phyloP scores from a whole-genome alignment of 2,113 vertebrate species.

The Penelope pileata region DNA sequence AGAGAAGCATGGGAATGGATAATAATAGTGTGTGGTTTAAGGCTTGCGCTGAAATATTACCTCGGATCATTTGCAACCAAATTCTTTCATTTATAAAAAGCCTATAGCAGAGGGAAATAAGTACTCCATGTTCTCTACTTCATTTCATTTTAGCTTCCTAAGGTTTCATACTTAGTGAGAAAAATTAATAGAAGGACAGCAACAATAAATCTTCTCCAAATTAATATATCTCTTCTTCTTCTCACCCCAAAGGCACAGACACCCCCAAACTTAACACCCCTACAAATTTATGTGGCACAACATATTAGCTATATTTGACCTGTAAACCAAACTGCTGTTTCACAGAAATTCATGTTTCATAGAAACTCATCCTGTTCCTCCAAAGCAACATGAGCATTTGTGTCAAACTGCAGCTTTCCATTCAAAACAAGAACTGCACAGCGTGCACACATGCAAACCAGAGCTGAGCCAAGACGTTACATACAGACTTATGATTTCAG shows the following conservation, averaged over 20 bases:
- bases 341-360: not conserved
- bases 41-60: slow-evolving; percentile 16
- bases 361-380: not conserved
- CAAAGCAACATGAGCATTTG: not conserved
- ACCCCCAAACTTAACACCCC: not conserved
- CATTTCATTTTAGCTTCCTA: not conserved
- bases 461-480: fast-evolving
- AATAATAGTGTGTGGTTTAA: not conserved
- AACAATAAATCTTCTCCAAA: not conserved
- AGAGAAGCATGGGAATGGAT: not conserved
- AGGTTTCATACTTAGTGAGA: not conserved
- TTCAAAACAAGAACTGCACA: fast-evolving
- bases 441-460: not conserved
- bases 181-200: not conserved
- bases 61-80: not conserved
- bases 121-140: not conserved
- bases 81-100: not conserved
- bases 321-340: not conserved
- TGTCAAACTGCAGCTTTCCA: not conserved
- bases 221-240: not conserved
- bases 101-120: not conserved
- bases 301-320: not conserved
- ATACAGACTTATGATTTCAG: not conserved
- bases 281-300: not conserved
- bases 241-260: not conserved